Base-by-base conservation (phyloP, 2,888 invertebrate genomes). In the Cataglyphis altisquamis region DNA sequence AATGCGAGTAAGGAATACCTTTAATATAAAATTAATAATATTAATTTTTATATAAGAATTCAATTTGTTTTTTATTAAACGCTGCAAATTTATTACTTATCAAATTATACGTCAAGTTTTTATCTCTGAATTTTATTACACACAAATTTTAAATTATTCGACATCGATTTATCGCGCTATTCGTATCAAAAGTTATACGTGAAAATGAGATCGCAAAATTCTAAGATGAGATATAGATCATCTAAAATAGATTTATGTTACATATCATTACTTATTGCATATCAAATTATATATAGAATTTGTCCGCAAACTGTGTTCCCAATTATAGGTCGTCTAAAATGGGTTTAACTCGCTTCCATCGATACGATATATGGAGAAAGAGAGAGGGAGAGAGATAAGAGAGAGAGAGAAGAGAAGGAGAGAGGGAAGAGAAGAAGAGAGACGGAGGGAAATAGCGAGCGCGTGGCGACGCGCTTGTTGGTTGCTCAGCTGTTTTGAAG, bases 401-500 rank as follows among this genome's bases (percentile, higher is more conserved):
- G 18, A 10, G 57, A 1, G 39, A 4, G 10, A 12, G 3, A n/a
- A 1, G 10, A 25, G n/a, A 12, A 8, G 3, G 6, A 3, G 62
- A 8, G 25, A 4, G 32, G 1, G 36, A 32, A 3, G 29, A 36
- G 45, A 9, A 2, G 12, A 15, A 36, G 55, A 36, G 55, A 18
- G 39, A 39, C 12, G 29, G 75, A 66, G 64, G 18, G 55, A 67
- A 29, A 41, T 41, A 32, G 77, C 29, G 87, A 83, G 88, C 70
- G 90, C 90, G 90, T 82, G 67, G 63, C 68, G 77, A 84, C 82
- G 55, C 57, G 68, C 75, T 68, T 86, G 85, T 86, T 84, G 87
- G 90, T 90, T 90, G 92, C 91, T 92, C 92, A 92, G 92, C 92
- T 92, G 92, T 92, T 92, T 92, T 90, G 90, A 91, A 90, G 87